Conservation (phyloP, 2,797 vertebrate genomes). For the Hippocampus kuda region DNA sequence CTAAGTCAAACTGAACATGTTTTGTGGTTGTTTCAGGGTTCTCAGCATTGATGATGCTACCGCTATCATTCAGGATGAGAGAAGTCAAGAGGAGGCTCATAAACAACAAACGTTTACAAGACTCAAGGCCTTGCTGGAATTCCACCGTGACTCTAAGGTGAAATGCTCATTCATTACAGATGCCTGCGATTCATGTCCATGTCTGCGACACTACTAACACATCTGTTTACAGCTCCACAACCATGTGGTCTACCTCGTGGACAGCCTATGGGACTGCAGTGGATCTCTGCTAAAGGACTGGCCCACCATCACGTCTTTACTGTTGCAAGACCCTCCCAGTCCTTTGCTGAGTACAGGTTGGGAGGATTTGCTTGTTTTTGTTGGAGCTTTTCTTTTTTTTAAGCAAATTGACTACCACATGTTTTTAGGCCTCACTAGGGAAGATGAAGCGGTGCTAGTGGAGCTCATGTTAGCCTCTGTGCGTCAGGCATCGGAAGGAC, state of each 20-base stretch:
- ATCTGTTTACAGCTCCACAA: slow-evolving; percentile 68
- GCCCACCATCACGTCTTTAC: slow-evolving; percentile 72
- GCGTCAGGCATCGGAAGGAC: slow-evolving; percentile 79
- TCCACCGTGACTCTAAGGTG: slow-evolving; percentile 77
- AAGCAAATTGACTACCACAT: background rate
- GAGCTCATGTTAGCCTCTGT: slow-evolving; percentile 78
- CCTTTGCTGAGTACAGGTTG: slow-evolving; percentile 55
- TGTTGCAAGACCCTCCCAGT: slow-evolving; percentile 59
- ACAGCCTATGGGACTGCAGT: slow-evolving; percentile 87
- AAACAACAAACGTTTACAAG: slow-evolving; percentile 40
- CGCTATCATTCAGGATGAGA: slow-evolving; percentile 37
- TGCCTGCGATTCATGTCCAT: background rate
- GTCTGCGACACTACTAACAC: background rate
- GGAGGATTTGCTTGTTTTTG: slow-evolving; percentile 1
- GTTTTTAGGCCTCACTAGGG: slow-evolving; percentile 7
- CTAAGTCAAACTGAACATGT: background rate
- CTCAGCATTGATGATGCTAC: slow-evolving; percentile 45
- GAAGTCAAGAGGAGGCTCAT: slow-evolving; percentile 46
- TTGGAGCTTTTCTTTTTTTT: no score
- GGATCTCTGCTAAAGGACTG: slow-evolving; percentile 81
- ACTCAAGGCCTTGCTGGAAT: slow-evolving; percentile 70
- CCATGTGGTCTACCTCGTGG: slow-evolving; percentile 82
- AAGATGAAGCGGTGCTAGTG: slow-evolving; percentile 67
- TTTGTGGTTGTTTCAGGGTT: slow-evolving; percentile 57
- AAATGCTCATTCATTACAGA: slow-evolving; percentile 15